phyloP scores from a whole-genome alignment of 2,113 vertebrate species.

The Nansenia antarctica region DNA sequence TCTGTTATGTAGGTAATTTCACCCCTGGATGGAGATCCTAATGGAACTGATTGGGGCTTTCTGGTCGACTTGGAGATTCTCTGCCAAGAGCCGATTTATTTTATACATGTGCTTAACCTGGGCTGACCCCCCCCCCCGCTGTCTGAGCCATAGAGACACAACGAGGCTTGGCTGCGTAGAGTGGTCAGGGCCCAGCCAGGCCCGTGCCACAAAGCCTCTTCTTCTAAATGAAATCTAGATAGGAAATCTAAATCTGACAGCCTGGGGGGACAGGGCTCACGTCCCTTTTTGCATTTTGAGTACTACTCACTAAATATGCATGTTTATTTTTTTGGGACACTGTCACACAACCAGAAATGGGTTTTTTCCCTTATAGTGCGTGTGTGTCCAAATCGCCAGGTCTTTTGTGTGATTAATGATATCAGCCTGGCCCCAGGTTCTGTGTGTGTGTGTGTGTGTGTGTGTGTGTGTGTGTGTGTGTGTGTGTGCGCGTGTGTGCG shows the following conservation, averaged over 20 bases:
- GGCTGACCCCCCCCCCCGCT: slow-evolving; percentile 24
- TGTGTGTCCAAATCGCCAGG: not conserved
- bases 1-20: slow-evolving; percentile 64
- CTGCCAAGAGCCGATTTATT: slow-evolving; percentile 41
- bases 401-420: slow-evolving; percentile 3
- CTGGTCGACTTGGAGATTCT: slow-evolving; percentile 52
- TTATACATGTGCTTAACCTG: slow-evolving; percentile 44
- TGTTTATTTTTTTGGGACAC: not conserved
- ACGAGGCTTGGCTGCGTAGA: slow-evolving; percentile 27
- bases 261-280: slow-evolving; percentile 18
- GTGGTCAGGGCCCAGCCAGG: not conserved
- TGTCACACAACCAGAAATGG: not conserved
- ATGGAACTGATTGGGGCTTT: slow-evolving; percentile 62
- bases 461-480: not conserved
- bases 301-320: slow-evolving; percentile 11
- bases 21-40: slow-evolving; percentile 56
- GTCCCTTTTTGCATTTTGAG: slow-evolving; percentile 31
- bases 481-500: not conserved
- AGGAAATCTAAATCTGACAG: slow-evolving; percentile 30
- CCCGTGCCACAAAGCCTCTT: not conserved
- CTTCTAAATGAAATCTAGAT: slow-evolving; percentile 8
- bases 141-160: slow-evolving; percentile 2
- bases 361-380: not conserved
- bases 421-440: not conserved
- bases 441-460: not conserved